A percentile compares a stretch with the other conserved stretches of the same genome.
These are phyloP conservation scores for Acrocyrtus sp. DNA, from an alignment of 2,888 invertebrate species.

Conservation along the genomic window DNA sequence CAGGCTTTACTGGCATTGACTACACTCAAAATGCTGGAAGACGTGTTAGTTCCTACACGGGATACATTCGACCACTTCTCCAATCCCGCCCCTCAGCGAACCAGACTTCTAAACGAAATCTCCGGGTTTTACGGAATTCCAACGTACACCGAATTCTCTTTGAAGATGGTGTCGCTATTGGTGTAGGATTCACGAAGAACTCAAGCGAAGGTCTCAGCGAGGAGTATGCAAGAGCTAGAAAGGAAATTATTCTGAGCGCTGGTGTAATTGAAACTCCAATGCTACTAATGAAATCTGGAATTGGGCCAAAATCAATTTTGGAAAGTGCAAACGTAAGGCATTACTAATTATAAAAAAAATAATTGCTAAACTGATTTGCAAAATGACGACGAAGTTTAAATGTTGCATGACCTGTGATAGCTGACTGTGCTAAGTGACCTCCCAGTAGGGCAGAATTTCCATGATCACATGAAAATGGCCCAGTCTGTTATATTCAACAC, in stretches of 20 bases:
- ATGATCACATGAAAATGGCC: background rate
- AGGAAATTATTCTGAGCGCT: slow-evolving; percentile 14
- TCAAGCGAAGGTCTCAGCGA: background rate
- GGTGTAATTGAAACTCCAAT: slow-evolving; percentile 1
- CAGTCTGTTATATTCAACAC: background rate
- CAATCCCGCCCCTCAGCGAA: slow-evolving; percentile 18
- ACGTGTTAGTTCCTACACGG: slow-evolving; percentile 37
- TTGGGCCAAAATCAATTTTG: slow-evolving; percentile 7
- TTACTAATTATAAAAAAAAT: too few relatives aligned
- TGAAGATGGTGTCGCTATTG: slow-evolving; percentile 4
- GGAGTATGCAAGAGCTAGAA: background rate
- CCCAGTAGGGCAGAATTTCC: background rate
- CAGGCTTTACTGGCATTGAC: slow-evolving; percentile 28
- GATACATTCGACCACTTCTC: slow-evolving; percentile 31
- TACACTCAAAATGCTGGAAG: slow-evolving; percentile 29
- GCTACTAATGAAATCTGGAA: slow-evolving; percentile 15
- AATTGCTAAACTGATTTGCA: too few relatives aligned
- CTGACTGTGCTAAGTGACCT: background rate
- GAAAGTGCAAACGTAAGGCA: background rate
- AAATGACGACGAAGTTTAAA: too few relatives aligned
- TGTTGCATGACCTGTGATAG: background rate
- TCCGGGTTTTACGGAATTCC: background rate
- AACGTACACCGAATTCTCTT: background rate
- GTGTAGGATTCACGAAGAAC: too few relatives aligned
- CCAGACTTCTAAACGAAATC: background rate